Evolutionary conservation across 1,140 invertebrate species (phyloP).

Genomic region (Drosophila malerkotliana): DNA sequence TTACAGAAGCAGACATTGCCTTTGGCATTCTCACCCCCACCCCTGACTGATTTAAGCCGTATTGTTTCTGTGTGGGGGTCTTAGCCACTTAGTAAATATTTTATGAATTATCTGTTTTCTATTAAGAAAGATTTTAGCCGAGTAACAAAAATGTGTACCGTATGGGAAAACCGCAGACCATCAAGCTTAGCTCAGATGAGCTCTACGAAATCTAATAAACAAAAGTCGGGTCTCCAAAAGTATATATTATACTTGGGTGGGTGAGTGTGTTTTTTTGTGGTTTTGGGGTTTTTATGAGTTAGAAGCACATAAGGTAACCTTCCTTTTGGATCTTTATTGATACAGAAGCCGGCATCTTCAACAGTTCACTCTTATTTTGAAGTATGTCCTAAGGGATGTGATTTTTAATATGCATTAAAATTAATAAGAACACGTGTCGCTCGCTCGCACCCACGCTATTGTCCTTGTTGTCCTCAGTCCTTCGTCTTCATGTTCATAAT

Average conservation of each 20-base stretch:
- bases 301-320: slow-evolving; percentile 23
- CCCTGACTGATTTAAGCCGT: slow-evolving; percentile 54
- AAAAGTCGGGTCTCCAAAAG: slow-evolving; percentile 56
- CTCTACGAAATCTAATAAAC: slow-evolving; percentile 75
- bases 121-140: slow-evolving; percentile 73
- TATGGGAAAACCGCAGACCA: slow-evolving; percentile 39
- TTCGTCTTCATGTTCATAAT: slow-evolving; percentile 61
- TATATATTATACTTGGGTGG: slow-evolving; percentile 16
- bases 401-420: slow-evolving; percentile 83
- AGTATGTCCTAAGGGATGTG: slow-evolving; percentile 43
- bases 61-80: slow-evolving; percentile 11
- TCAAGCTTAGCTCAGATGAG: slow-evolving; percentile 42
- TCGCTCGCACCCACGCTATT: slow-evolving; percentile 38
- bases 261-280: slow-evolving; percentile 33
- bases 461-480: slow-evolving; percentile 13
- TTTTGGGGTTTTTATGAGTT: slow-evolving; percentile 53
- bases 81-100: slow-evolving; percentile 72
- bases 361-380: slow-evolving; percentile 39
- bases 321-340: slow-evolving; percentile 59
- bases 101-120: slow-evolving; percentile 81
- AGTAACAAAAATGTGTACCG: slow-evolving; percentile 41
- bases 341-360: slow-evolving; percentile 26
- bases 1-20: slow-evolving; percentile 46
- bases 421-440: slow-evolving; percentile 81
- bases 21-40: slow-evolving; percentile 28